These are phyloP conservation scores for Siniperca obscura DNA, from an alignment of 2,797 vertebrate species.

Conservation along the genomic window DNA sequence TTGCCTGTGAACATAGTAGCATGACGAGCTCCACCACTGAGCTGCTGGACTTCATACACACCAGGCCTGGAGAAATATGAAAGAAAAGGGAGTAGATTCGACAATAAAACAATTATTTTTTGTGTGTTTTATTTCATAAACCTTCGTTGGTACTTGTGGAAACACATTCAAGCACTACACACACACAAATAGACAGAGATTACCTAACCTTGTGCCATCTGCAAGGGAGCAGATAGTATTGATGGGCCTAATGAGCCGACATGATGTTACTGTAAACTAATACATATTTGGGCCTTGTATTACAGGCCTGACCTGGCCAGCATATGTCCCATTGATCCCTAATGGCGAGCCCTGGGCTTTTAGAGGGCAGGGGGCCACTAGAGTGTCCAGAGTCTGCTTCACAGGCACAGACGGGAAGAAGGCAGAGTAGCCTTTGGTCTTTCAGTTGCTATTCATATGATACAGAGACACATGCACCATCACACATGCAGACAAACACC, in stretches of 20 bases:
- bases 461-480: constrained; percentile 42
- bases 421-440: constrained; percentile 91
- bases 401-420: constrained; percentile 87
- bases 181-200: constrained; percentile 32
- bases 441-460: constrained; percentile 82
- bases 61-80: constrained; percentile 86
- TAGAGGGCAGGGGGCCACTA: constrained; percentile 70
- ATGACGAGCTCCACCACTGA: constrained; percentile 99
- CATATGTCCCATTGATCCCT: constrained; percentile 94
- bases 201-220: constrained; percentile 80
- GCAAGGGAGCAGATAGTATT: constrained; percentile 76
- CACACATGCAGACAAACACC: constrained; percentile 35
- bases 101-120: not conserved
- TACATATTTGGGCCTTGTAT: constrained; percentile 88
- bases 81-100: constrained; percentile 10
- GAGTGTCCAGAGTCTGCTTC: constrained; percentile 83
- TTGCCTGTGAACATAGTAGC: constrained; percentile 98
- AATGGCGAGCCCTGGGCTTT: constrained; percentile 85
- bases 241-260: constrained; percentile 85
- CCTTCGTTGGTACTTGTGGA: not conserved
- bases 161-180: not conserved
- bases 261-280: constrained; percentile 89
- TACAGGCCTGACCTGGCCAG: constrained; percentile 84
- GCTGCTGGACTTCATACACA: constrained; percentile 98
- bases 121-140: not conserved